These are phyloP conservation scores for Phoeniculus purpureus DNA, from an alignment of 2,797 vertebrate genomes.

Conservation along the genomic window DNA sequence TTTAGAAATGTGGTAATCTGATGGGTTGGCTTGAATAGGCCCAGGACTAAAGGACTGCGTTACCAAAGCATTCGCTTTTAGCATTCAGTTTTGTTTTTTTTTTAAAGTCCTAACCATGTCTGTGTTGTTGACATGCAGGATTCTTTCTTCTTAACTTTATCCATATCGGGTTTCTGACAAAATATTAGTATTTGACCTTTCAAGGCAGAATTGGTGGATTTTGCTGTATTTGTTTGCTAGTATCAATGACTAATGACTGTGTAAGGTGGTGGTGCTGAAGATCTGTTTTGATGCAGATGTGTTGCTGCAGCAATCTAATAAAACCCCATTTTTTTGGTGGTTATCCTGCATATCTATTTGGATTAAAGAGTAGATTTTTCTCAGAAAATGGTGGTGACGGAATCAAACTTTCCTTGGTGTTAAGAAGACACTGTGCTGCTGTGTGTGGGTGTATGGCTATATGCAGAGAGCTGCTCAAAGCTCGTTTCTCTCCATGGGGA, in stretches of 20 bases:
- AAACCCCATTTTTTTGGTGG: background rate
- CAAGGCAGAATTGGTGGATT: background rate
- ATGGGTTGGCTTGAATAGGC: background rate
- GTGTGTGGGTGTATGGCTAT: slow-evolving; percentile 76
- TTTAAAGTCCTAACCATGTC: background rate
- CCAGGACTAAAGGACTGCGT: background rate
- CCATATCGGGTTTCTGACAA: background rate
- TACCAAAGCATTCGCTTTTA: background rate
- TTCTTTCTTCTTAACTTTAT: slow-evolving; percentile 9
- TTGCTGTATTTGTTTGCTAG: background rate
- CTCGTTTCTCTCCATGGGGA: slow-evolving; percentile 71
- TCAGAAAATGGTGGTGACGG: slow-evolving; percentile 77
- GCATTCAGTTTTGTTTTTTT: background rate
- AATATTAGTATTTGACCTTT: slow-evolving; percentile 28
- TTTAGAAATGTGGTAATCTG: slow-evolving; percentile 37
- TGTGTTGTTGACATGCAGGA: background rate
- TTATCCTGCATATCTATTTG: slow-evolving; percentile 55
- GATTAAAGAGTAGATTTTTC: slow-evolving; percentile 75
- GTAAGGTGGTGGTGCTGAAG: background rate
- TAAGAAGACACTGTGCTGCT: slow-evolving; percentile 72
- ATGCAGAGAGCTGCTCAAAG: slow-evolving; percentile 74
- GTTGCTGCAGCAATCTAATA: background rate
- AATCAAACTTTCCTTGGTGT: slow-evolving; percentile 75
- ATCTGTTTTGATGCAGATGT: background rate
- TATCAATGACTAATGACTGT: slow-evolving; percentile 14